Percentiles rank a stretch among this genome's conserved stretches.
Conservation (phyloP, 2,888 invertebrate genomes). For the Sminthurides aquaticus region DNA sequence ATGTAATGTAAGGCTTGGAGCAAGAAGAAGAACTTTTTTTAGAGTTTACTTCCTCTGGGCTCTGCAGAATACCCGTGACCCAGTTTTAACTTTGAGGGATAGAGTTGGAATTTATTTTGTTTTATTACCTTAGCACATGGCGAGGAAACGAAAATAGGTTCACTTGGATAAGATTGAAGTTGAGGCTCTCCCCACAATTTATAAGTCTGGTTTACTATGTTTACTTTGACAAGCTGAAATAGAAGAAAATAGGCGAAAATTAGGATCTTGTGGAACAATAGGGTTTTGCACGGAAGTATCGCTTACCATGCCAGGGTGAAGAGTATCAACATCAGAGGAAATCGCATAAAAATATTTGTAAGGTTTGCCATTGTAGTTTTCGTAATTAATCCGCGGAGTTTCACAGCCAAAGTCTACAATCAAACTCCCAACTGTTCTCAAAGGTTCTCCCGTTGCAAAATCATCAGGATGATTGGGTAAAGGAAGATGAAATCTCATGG, state of each 20-base stretch:
- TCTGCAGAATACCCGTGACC: no score
- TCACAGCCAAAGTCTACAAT: conserved; percentile 73
- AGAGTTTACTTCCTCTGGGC: background rate
- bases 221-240: conserved; percentile 70
- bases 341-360: conserved; percentile 86
- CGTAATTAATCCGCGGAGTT: conserved; percentile 78
- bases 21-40: background rate
- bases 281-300: conserved; percentile 2
- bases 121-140: conserved; percentile 55
- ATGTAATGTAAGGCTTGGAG: background rate
- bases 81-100: no score
- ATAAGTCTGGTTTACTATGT: conserved; percentile 56
- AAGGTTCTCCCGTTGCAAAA: conserved; percentile 15
- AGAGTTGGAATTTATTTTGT: no score
- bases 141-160: conserved; percentile 70
- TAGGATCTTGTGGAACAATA: background rate
- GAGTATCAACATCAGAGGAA: conserved; percentile 67
- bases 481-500: conserved; percentile 68
- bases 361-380: conserved; percentile 56
- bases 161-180: conserved; percentile 69
- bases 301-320: conserved; percentile 68
- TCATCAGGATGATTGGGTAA: conserved; percentile 45
- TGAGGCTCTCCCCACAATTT: conserved; percentile 61
- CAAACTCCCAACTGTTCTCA: conserved; percentile 40
- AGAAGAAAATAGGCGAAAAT: conserved; percentile 10